A percentile compares a stretch with the other conserved stretches of the same genome.
Conservation (phyloP, 2,888 invertebrate species). For the Trissoscelio sp. region DNA sequence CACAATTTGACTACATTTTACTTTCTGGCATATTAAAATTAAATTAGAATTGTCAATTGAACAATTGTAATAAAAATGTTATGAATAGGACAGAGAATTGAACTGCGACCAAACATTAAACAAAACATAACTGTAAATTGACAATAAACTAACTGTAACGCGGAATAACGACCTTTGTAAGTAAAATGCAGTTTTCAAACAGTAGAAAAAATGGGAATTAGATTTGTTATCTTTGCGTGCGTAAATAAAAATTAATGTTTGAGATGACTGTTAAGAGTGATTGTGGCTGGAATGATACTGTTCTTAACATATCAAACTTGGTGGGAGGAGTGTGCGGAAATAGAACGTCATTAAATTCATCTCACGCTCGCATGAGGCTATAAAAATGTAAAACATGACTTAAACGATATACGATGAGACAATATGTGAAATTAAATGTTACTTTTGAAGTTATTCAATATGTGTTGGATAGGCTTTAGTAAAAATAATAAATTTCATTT, state of each 20-base stretch:
- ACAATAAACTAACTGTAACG: constrained; percentile 34
- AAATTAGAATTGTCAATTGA: background rate
- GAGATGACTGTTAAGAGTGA: constrained; percentile 11
- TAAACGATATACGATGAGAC: constrained; percentile 23
- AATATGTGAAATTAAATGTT: constrained; percentile 17
- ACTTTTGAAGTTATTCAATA: background rate
- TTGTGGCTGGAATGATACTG: constrained; percentile 30
- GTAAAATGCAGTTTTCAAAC: constrained; percentile 14
- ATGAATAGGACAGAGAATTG: constrained; percentile 1
- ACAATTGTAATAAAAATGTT: background rate
- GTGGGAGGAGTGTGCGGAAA: background rate
- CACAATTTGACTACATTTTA: no score
- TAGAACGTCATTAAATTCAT: constrained; percentile 31
- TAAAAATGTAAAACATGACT: constrained; percentile 33
- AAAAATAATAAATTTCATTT: no score
- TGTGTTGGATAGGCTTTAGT: background rate
- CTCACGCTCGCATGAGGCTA: constrained; percentile 3
- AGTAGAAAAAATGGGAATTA: constrained; percentile 19
- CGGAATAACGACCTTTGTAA: constrained; percentile 4
- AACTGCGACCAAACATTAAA: constrained; percentile 23
- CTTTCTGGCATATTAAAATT: no score
- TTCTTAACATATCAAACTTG: constrained; percentile 21
- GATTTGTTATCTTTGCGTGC: constrained; percentile 10
- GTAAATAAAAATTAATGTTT: constrained; percentile 5
- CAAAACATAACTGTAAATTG: constrained; percentile 34